These are phyloP conservation scores for Camponotus vicinus DNA, from an alignment of 1,140 invertebrate genomes.

Conservation along the genomic window DNA sequence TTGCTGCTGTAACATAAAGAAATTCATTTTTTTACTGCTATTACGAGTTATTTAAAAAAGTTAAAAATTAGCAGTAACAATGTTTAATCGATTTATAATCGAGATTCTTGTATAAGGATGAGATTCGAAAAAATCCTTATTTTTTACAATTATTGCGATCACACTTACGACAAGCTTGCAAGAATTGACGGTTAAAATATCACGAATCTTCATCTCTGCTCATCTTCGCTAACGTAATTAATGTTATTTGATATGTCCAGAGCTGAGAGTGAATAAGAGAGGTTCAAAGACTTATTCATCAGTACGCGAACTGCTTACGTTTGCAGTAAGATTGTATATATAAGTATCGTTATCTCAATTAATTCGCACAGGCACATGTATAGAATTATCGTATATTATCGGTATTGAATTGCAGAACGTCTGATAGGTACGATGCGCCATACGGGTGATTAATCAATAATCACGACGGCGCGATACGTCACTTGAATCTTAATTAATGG, in stretches of 20 bases:
- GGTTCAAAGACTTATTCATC: slow-evolving; percentile 56
- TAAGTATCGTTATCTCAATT: slow-evolving; percentile 42
- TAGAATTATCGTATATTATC: slow-evolving; percentile 26
- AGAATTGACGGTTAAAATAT: neutral
- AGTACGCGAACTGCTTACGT: slow-evolving; percentile 2
- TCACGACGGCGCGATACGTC: neutral
- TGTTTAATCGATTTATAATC: neutral
- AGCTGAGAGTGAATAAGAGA: neutral
- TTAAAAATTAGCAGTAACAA: neutral
- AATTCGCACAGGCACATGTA: neutral
- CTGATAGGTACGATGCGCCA: slow-evolving; percentile 31
- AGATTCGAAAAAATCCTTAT: neutral
- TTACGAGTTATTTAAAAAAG: neutral
- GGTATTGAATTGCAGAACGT: slow-evolving; percentile 30
- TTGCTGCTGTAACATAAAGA: slow-evolving; percentile 74
- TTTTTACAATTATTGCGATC: neutral
- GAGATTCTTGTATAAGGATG: neutral
- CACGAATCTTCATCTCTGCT: neutral
- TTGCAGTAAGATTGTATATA: neutral
- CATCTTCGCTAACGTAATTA: slow-evolving; percentile 3
- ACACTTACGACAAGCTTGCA: too few species aligned
- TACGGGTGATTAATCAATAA: slow-evolving; percentile 50
- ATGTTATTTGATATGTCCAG: slow-evolving; percentile 10
- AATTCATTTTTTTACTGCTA: neutral
- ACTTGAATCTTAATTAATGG: slow-evolving; percentile 52